Evolutionary conservation across 2,113 vertebrate genomes (phyloP).

Genomic region (Dissostichus mawsoni): DNA sequence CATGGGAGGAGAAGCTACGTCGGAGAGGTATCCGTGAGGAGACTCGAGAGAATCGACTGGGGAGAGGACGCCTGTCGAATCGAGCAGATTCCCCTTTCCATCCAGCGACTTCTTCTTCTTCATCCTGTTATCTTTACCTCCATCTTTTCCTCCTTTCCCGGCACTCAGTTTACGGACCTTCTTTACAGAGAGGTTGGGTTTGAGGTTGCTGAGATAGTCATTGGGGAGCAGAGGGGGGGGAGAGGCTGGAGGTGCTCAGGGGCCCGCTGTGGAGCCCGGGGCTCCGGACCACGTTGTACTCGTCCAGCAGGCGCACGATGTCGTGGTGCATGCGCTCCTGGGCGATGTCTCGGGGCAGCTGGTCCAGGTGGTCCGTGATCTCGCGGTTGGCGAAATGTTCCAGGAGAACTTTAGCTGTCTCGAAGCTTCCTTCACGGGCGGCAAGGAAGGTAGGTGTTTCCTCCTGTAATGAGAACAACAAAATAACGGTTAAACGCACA

Average conservation of each 20-base stretch:
- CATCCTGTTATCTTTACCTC: conserved; percentile 88
- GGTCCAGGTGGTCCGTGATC: conserved; percentile 98
- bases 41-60: conserved; percentile 96
- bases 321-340: conserved; percentile 99
- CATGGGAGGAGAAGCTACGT: conserved; percentile 93
- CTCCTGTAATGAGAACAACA: conserved; percentile 84
- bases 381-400: conserved; percentile 97
- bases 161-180: conserved; percentile 92
- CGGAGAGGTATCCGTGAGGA: conserved; percentile 92
- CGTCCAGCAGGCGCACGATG: conserved; percentile 95
- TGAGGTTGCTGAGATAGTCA: conserved; percentile 92
- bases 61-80: conserved; percentile 90
- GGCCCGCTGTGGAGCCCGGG: conserved; percentile 87
- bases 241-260: conserved; percentile 86
- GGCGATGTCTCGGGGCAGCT: conserved; percentile 94
- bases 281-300: conserved; percentile 95
- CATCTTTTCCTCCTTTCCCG: conserved; percentile 89
- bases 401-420: conserved; percentile 94
- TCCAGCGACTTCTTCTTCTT: conserved; percentile 94
- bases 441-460: conserved; percentile 96
- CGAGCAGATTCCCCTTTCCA: conserved; percentile 90
- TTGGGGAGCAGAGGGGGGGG: conserved; percentile 94
- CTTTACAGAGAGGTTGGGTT: conserved; percentile 84
- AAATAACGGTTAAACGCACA: not conserved
- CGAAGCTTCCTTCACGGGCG: conserved; percentile 95